Evolutionary conservation across 2,888 invertebrate genomes (phyloP).

Genomic region (Drosophila ezoana): DNA sequence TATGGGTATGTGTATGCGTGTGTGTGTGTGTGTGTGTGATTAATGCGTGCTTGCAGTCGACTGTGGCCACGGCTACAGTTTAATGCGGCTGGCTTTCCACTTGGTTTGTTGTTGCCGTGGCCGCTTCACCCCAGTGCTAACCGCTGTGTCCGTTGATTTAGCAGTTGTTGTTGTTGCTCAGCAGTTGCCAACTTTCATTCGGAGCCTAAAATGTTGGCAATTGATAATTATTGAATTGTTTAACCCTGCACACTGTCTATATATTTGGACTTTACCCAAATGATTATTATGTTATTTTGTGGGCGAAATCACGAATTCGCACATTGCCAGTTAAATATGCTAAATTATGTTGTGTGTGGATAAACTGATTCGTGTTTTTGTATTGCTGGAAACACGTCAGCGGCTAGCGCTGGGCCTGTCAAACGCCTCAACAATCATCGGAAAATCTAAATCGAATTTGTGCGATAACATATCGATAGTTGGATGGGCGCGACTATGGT

Average conservation of each 20-base stretch:
- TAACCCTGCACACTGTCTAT: not conserved
- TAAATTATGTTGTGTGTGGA: constrained; percentile 35
- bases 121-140: constrained; percentile 26
- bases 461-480: constrained; percentile 23
- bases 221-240: constrained; percentile 11
- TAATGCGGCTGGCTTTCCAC: constrained; percentile 39
- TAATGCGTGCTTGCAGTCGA: constrained; percentile 14
- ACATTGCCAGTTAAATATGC: constrained; percentile 21
- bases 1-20: not conserved
- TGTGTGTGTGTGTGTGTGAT: constrained; percentile 2
- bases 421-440: constrained; percentile 7
- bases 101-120: constrained; percentile 46
- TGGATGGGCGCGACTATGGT: not conserved
- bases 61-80: constrained; percentile 74
- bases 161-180: constrained; percentile 7
- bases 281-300: not conserved
- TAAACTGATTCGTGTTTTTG: constrained; percentile 54
- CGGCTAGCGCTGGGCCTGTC: constrained; percentile 41
- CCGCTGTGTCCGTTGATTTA: constrained; percentile 20
- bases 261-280: not conserved
- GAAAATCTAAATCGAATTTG: not conserved
- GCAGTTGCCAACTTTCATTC: constrained; percentile 38
- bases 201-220: constrained; percentile 25
- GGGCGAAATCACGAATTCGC: constrained; percentile 6
- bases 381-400: constrained; percentile 66